phyloP scores from a whole-genome alignment of 2,797 vertebrate species.

The Lagothrix lagotricha region DNA sequence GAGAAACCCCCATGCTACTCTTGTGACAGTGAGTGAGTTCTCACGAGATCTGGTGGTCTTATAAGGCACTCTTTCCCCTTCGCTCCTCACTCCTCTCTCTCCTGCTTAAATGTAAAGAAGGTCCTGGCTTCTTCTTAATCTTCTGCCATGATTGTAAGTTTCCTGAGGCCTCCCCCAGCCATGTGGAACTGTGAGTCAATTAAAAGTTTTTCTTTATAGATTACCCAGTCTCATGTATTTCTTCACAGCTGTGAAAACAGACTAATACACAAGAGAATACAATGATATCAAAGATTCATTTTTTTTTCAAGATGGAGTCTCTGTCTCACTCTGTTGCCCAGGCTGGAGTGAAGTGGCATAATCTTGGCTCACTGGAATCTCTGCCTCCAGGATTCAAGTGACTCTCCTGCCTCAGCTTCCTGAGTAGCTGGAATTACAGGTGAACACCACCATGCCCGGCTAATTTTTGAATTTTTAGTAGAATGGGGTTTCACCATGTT shows the following conservation, averaged over 20 bases:
- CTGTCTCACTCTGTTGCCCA: neutral
- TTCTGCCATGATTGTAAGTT: neutral
- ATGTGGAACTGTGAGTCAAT: neutral
- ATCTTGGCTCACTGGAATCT: too few relatives aligned
- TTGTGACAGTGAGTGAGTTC: neutral
- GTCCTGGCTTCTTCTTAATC: neutral
- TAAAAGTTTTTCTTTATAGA: neutral
- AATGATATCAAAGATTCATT: neutral
- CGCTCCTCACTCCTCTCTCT: neutral
- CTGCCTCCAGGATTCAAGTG: too few relatives aligned
- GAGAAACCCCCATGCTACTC: neutral
- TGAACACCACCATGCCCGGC: too few relatives aligned
- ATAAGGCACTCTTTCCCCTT: neutral
- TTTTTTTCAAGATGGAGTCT: neutral
- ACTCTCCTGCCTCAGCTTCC: too few relatives aligned
- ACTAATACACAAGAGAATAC: neutral
- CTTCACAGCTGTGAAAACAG: neutral
- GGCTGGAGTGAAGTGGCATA: neutral
- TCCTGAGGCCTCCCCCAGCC: neutral
- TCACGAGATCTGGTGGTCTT: neutral
- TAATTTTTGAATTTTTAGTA: too few relatives aligned
- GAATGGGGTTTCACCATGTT: too few relatives aligned
- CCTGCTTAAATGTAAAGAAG: neutral
- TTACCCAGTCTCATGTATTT: neutral
- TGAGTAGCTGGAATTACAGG: too few relatives aligned